phyloP scores from a whole-genome alignment of 2,797 vertebrate genomes.

The Coilia nasus region DNA sequence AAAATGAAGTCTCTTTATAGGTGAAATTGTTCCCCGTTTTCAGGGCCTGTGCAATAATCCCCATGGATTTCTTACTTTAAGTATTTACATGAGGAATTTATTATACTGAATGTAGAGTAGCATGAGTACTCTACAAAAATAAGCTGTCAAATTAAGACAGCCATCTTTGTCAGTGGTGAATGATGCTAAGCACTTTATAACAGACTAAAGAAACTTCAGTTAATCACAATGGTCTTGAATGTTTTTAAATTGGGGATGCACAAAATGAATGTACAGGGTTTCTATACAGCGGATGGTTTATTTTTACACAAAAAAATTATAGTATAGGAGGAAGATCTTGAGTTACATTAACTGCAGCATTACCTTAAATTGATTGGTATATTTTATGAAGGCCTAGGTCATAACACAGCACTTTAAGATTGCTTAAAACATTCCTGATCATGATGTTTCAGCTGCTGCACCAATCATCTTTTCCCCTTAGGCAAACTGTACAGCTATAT shows the following conservation, averaged over 20 bases:
- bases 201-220: background rate
- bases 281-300: background rate
- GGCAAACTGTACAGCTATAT: background rate
- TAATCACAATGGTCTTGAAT: background rate
- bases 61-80: constrained; percentile 4
- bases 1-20: background rate
- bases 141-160: background rate
- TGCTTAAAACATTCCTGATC: constrained; percentile 11
- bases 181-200: constrained; percentile 13
- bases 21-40: background rate
- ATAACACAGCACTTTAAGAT: constrained; percentile 47
- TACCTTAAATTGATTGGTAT: background rate
- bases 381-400: constrained; percentile 4
- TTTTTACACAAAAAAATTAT: background rate
- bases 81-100: constrained; percentile 14
- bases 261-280: background rate
- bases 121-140: background rate
- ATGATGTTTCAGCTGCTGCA: background rate
- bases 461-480: background rate
- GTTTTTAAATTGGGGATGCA: background rate
- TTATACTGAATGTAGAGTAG: background rate
- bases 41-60: constrained; percentile 15
- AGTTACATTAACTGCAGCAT: background rate
- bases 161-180: background rate
- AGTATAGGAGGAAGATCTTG: background rate